Percentiles rank a stretch among this genome's conserved stretches.
Evolutionary conservation across 2,888 invertebrate species (phyloP).

Genomic region (Acanthosepion pharaonis): DNA sequence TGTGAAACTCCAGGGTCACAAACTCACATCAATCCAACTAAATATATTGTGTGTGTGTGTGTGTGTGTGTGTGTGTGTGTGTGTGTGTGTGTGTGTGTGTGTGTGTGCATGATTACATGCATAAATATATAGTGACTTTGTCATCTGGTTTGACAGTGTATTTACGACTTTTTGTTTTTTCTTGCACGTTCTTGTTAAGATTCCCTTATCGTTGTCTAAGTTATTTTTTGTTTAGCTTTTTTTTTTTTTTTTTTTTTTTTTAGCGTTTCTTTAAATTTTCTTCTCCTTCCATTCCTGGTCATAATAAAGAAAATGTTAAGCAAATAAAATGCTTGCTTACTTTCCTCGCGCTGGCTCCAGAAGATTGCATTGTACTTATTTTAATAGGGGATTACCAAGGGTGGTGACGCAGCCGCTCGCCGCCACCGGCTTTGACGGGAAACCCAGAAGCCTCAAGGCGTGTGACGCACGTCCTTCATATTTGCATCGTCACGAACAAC

Average conservation of each 20-base stretch:
- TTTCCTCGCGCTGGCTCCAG: background rate
- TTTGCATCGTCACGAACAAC: conserved; percentile 20
- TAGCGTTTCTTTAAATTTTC: background rate
- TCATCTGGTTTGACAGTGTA: no score
- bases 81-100: no score
- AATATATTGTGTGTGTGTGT: no score
- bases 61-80: no score
- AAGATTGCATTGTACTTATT: background rate
- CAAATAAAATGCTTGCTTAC: background rate
- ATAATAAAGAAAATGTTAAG: background rate
- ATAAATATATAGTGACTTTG: no score
- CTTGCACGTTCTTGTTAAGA: no score
- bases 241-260: background rate
- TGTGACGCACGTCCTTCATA: conserved; percentile 33
- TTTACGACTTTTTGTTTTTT: no score
- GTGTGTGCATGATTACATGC: no score
- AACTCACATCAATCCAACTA: no score
- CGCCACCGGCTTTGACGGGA: background rate
- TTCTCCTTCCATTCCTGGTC: background rate
- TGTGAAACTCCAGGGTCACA: no score
- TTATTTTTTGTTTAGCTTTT: background rate
- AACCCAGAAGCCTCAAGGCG: background rate
- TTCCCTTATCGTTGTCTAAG: background rate
- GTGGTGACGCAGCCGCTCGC: background rate
- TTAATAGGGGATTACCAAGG: background rate